These are phyloP conservation scores for Rhineura floridana DNA, from an alignment of 2,113 vertebrate species.

Conservation along the genomic window DNA sequence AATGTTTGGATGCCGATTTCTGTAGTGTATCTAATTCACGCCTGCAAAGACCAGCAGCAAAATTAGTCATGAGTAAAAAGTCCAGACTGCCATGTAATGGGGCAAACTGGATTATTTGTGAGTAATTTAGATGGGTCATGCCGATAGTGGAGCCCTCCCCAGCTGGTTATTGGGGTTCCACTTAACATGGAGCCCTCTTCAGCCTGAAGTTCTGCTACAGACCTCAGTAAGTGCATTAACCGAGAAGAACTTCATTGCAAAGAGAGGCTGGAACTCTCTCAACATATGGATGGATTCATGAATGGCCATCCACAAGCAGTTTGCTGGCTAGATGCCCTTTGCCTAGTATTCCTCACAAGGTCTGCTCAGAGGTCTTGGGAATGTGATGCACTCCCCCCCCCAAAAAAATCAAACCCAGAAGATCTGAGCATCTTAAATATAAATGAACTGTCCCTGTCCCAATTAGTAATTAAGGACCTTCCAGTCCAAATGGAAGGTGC, in stretches of 20 bases:
- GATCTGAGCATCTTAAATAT: too few relatives aligned
- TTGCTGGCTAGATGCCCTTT: neutral
- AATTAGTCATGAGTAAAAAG: neutral
- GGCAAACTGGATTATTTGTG: neutral
- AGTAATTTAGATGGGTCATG: too few relatives aligned
- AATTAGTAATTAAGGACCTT: too few relatives aligned
- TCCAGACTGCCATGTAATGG: neutral
- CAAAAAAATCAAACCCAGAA: neutral
- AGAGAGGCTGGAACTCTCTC: neutral
- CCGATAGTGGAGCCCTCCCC: neutral
- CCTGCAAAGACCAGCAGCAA: neutral
- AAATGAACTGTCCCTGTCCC: too few relatives aligned
- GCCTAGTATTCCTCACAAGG: neutral
- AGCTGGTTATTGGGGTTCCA: neutral
- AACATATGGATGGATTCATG: too few relatives aligned
- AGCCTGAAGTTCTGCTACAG: too few relatives aligned
- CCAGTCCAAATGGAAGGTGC: too few relatives aligned
- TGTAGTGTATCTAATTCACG: neutral
- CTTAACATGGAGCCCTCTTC: too few relatives aligned
- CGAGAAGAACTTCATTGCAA: neutral
- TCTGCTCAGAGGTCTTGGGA: neutral
- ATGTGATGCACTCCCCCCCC: too few relatives aligned
- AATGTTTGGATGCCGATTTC: neutral
- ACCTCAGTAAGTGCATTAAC: neutral
- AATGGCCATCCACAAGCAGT: neutral